Conservation (phyloP, 1,140 invertebrate genomes). For the Neelides sp. region DNA sequence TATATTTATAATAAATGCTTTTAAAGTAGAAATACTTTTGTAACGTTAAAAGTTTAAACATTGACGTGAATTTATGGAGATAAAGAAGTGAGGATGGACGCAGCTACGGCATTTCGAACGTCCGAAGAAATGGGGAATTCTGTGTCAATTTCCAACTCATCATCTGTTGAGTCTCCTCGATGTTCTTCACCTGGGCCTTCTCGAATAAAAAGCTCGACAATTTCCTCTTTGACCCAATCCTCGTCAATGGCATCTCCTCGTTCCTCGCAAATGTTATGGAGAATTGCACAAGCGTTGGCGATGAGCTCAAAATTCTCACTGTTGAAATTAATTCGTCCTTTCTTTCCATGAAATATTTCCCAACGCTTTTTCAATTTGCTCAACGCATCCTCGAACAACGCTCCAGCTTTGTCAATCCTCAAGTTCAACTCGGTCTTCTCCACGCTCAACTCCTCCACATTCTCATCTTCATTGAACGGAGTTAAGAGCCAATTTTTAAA, state of each 20-base stretch:
- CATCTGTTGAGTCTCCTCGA: no score
- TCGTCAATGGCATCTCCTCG: conserved; percentile 14
- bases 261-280: conserved; percentile 23
- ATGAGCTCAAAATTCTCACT: conserved; percentile 20
- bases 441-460: conserved; percentile 6
- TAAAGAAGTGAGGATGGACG: no score
- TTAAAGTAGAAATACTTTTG: no score
- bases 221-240: no score
- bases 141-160: no score
- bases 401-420: not conserved
- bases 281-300: conserved; percentile 14
- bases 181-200: no score
- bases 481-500: conserved; percentile 2
- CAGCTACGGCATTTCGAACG: no score
- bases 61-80: no score
- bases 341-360: conserved; percentile 23
- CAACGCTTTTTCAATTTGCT: conserved; percentile 15
- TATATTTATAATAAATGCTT: no score
- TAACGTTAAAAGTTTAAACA: no score
- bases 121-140: no score
- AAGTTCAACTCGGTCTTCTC: conserved; percentile 6
- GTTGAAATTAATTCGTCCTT: conserved; percentile 24
- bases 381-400: conserved; percentile 9
- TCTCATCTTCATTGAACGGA: not conserved
- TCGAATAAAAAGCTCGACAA: no score